phyloP scores from a whole-genome alignment of 64 coral and sea anemone species.

The Montipora cactus region DNA sequence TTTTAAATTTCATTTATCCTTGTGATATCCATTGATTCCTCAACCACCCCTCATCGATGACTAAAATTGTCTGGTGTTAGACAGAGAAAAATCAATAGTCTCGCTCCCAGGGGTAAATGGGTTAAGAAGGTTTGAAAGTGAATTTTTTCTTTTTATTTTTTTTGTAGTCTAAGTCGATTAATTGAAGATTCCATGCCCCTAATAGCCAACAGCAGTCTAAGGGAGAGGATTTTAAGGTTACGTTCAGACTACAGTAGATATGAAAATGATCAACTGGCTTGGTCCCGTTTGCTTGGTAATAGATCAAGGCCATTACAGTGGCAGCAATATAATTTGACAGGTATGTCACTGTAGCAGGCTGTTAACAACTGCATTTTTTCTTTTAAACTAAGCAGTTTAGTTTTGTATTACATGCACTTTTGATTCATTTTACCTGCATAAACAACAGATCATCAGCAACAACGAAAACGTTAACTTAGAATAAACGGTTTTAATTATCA shows the following conservation, averaged over 20 bases:
- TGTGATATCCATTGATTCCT: no score
- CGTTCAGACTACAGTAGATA: constrained; percentile 13
- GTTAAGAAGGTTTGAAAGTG: not conserved
- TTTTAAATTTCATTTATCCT: no score
- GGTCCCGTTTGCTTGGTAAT: not conserved
- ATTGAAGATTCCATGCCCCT: constrained; percentile 64
- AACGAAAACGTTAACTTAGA: no score
- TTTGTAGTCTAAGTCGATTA: constrained; percentile 41
- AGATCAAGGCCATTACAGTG: constrained; percentile 1
- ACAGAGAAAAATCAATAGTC: not conserved
- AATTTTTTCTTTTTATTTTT: not conserved
- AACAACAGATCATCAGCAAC: no score
- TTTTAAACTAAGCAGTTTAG: no score
- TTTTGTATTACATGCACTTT: no score
- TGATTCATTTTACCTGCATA: no score
- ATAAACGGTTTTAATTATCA: no score
- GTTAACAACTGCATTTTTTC: no score
- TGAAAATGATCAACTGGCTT: constrained; percentile 13
- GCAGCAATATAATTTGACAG: constrained; percentile 24
- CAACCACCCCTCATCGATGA: no score
- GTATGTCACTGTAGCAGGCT: not conserved
- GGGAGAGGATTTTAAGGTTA: constrained; percentile 45
- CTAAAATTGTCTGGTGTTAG: not conserved
- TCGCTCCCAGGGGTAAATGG: no score
- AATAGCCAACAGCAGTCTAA: constrained; percentile 36